These are phyloP conservation scores for Anguilla japonica DNA, from an alignment of 2,113 vertebrate species.

Conservation along the genomic window DNA sequence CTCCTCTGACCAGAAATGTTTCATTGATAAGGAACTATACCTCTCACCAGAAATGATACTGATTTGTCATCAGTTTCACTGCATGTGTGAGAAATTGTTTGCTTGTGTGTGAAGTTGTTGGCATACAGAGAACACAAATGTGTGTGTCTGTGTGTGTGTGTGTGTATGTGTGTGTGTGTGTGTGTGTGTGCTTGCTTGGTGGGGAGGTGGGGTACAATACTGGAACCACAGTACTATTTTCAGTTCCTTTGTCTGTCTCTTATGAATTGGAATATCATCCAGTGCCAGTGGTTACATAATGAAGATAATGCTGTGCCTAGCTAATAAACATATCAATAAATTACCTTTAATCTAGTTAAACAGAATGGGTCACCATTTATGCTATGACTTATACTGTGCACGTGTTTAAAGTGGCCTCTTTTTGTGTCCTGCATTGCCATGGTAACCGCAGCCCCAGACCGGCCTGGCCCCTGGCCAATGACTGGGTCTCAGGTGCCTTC, in stretches of 20 bases:
- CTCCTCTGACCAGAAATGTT: background rate
- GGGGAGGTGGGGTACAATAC: background rate
- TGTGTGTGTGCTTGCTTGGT: background rate
- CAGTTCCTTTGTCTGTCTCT: background rate
- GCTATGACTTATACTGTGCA: background rate
- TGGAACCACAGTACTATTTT: background rate
- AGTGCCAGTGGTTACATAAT: background rate
- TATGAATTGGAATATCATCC: background rate
- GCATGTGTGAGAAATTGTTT: too few species aligned
- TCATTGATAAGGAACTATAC: too few species aligned
- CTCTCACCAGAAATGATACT: too few species aligned
- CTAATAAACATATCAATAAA: background rate
- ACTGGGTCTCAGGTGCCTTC: background rate
- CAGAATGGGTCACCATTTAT: background rate
- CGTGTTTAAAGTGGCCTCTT: background rate
- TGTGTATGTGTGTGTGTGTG: background rate
- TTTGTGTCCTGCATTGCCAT: background rate
- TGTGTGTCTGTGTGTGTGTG: too few species aligned
- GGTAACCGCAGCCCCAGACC: background rate
- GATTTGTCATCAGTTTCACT: too few species aligned
- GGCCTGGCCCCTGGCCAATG: background rate
- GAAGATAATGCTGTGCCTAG: background rate
- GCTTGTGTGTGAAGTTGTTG: too few species aligned
- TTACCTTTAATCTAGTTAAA: background rate
- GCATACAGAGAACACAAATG: too few species aligned